phyloP scores from a whole-genome alignment of 1,140 invertebrate genomes.

The Heliconius congener region DNA sequence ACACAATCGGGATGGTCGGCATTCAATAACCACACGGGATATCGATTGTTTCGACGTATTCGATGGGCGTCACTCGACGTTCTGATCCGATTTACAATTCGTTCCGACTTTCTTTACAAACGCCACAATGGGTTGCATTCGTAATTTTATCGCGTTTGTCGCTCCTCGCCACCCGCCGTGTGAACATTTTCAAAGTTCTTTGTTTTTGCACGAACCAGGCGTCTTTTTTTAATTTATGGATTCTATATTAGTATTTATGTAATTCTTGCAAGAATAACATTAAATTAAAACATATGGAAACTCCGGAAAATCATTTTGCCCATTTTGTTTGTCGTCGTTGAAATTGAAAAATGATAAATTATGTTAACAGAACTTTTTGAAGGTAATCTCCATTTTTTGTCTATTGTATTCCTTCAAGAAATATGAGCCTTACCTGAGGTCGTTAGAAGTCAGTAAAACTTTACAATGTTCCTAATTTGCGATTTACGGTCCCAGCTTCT shows the following conservation, averaged over 20 bases:
- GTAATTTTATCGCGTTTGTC: slow-evolving; percentile 53
- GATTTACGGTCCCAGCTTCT: slow-evolving; percentile 57
- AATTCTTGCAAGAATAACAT: not conserved
- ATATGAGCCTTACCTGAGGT: slow-evolving; percentile 58
- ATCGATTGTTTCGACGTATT: slow-evolving; percentile 70
- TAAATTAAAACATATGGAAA: not conserved
- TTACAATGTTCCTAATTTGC: slow-evolving; percentile 74
- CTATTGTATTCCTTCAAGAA: slow-evolving; percentile 42
- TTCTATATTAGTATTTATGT: not conserved
- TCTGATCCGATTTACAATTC: slow-evolving; percentile 75
- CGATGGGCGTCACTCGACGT: slow-evolving; percentile 65
- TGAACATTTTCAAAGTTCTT: slow-evolving; percentile 40
- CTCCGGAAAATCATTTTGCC: not conserved
- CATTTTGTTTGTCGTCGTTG: not conserved
- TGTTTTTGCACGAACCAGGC: slow-evolving; percentile 33
- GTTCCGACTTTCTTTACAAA: slow-evolving; percentile 73
- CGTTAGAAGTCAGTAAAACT: slow-evolving; percentile 67
- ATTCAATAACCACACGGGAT: slow-evolving; percentile 39
- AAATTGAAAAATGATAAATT: slow-evolving; percentile 24
- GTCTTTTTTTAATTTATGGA: not conserved
- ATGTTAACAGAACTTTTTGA: slow-evolving; percentile 13
- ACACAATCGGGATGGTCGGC: slow-evolving; percentile 32
- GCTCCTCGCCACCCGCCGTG: slow-evolving; percentile 61
- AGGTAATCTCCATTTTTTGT: slow-evolving; percentile 25
- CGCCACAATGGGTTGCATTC: slow-evolving; percentile 54